Base-by-base conservation (phyloP, 2,888 invertebrate genomes). In the Lasioglossum lativentre region DNA sequence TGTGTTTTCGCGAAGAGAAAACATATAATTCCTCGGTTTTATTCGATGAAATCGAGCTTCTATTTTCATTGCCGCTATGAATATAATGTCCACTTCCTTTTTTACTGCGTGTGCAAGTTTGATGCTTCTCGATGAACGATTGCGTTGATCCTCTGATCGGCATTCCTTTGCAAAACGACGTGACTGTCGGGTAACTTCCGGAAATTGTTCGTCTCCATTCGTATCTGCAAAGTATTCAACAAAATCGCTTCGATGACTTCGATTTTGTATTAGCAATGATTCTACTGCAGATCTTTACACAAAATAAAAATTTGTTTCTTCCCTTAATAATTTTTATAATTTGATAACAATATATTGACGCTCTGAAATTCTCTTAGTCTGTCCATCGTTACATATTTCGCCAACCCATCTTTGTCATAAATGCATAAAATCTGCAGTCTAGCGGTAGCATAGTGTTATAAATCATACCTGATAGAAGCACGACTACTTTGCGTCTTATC, bases 401-500 rank as follows among this genome's bases (percentile, higher is more conserved):
- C 23, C 52, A 23, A 52, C 3, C 52, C 23, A 52, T 52, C 8
- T 2, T 23, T 52, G 52, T 23, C 52, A 52, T 6, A 52, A 52
- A 52, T 23, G 52, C 52, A 23, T 56, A 56, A 56, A 56, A n/a
- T 56, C 56, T 56, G 56, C 56, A 56, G 4, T 56, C 56, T n/a
- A 56, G 10, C n/a, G 56, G 23, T 56, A 56, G 5, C 30, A n/a
- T 30, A 19, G 5, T 4, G 56, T 83, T 90, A 88, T 86, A 90
- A 88, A 75, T 88, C 88, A 27, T 87, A 93, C 92, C 93, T 93
- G 75, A 93, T 90, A 72, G 93, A 93, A 8, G 91, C 83, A 82
- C 91, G 91, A n/a, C 91, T 92, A 45, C 91, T 93, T 75, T 92
- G 91, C 8, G 93, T 93, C 79, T 93, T 94, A 71, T 94, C 93